These are phyloP conservation scores for Tokudaia tokunoshimensis DNA, from an alignment of 2,797 vertebrate genomes.

Conservation along the genomic window DNA sequence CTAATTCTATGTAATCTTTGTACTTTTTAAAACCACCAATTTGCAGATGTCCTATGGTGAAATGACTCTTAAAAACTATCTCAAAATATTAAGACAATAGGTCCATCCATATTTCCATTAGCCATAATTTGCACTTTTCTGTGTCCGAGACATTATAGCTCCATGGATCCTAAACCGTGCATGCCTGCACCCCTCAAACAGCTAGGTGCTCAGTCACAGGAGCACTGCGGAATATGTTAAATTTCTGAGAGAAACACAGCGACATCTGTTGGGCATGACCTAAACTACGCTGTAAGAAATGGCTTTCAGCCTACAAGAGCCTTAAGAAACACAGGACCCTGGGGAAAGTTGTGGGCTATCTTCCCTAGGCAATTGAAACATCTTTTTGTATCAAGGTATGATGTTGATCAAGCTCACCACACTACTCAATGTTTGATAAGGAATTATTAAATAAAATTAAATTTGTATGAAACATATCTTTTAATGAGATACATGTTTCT, in stretches of 20 bases:
- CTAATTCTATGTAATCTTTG: not conserved
- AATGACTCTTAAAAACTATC: conserved; percentile 40
- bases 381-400: not conserved
- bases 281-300: conserved; percentile 58
- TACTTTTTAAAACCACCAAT: conserved; percentile 48
- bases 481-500: not conserved
- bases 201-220: not conserved
- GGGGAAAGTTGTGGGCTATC: not conserved
- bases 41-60: not conserved
- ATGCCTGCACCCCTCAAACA: not conserved
- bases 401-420: not conserved
- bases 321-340: not conserved
- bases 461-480: conserved; percentile 23
- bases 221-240: not conserved
- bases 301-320: not conserved
- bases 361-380: conserved; percentile 1
- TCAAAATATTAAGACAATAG: conserved; percentile 35
- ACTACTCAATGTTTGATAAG: not conserved
- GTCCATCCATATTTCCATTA: not conserved
- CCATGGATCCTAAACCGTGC: not conserved
- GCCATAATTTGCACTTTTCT: not conserved
- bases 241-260: conserved; percentile 72
- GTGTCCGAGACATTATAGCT: not conserved
- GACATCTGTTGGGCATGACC: conserved; percentile 77
- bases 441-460: conserved; percentile 37